These are phyloP conservation scores for Neodiprion fabricii DNA, from an alignment of 1,140 invertebrate genomes.

Conservation along the genomic window DNA sequence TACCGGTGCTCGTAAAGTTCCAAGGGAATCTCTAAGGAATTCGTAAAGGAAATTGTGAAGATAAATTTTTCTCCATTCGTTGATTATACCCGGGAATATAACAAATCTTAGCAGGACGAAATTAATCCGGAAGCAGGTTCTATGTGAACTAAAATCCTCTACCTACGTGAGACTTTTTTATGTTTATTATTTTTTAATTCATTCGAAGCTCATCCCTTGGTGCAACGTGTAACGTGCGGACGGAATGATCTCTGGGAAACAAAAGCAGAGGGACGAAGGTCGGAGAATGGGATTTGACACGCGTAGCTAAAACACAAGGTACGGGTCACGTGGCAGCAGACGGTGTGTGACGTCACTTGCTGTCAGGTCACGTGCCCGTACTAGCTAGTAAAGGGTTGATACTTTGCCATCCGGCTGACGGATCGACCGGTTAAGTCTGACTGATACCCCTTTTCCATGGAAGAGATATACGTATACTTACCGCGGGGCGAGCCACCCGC, in stretches of 20 bases:
- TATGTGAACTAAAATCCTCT: no score
- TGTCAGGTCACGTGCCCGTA: constrained; percentile 58
- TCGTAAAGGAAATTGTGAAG: no score
- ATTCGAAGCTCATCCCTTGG: no score
- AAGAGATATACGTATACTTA: constrained; percentile 23
- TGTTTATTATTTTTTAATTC: no score
- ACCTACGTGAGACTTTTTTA: no score
- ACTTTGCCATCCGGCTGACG: constrained; percentile 58
- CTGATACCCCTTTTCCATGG: constrained; percentile 49
- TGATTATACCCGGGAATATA: no score
- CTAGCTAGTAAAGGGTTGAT: constrained; percentile 57
- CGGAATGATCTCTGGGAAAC: constrained; percentile 28
- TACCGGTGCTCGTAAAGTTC: background rate
- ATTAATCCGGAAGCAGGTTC: no score
- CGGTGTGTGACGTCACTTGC: constrained; percentile 20
- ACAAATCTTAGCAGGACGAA: no score
- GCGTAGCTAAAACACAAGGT: constrained; percentile 56
- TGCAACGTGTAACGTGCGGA: constrained; percentile 11
- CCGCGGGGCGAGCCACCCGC: constrained; percentile 31
- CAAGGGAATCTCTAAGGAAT: no score
- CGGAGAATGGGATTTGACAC: constrained; percentile 60
- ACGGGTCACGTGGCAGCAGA: no score
- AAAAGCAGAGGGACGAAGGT: constrained; percentile 32
- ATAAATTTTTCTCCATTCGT: no score
- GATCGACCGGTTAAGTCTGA: constrained; percentile 60